Conservation (phyloP, 2,797 vertebrate genomes). For the Naso thynnoides region DNA sequence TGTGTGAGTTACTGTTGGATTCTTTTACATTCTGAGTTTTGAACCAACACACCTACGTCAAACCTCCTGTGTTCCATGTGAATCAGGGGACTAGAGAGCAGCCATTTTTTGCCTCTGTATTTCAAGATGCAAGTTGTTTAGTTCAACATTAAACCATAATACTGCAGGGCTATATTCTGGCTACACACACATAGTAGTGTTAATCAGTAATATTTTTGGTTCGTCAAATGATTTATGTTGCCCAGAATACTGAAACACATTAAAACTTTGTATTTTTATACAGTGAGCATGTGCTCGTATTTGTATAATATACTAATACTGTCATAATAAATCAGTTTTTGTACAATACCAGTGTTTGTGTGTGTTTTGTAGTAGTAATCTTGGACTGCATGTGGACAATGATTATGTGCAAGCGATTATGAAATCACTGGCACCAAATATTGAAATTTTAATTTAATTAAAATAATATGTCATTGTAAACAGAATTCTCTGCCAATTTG, state of each 20-base stretch:
- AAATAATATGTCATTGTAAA: no score
- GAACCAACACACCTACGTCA: neutral
- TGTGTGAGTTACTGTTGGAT: conserved; percentile 8
- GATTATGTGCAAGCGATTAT: no score
- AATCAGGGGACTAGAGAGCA: no score
- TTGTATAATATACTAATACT: conserved; percentile 79
- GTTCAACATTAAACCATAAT: conserved; percentile 24
- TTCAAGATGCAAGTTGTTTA: neutral
- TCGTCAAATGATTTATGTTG: conserved; percentile 37
- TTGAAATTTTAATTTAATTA: no score
- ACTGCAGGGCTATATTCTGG: conserved; percentile 58
- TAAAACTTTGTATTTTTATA: conserved; percentile 71
- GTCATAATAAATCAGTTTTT: conserved; percentile 83
- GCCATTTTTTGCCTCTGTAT: neutral
- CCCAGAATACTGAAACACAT: conserved; percentile 42
- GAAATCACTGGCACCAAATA: no score
- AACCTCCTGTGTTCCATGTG: no score
- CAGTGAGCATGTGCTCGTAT: conserved; percentile 58
- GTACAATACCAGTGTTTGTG: conserved; percentile 57
- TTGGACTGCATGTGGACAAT: no score
- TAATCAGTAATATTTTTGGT: conserved; percentile 40
- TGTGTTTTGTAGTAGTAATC: conserved; percentile 3
- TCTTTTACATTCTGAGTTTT: conserved; percentile 1
- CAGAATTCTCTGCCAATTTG: no score
- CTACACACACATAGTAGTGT: conserved; percentile 46